Base-by-base conservation (phyloP, 2,797 vertebrate species). In the Periophthalmus magnuspinnatus region DNA sequence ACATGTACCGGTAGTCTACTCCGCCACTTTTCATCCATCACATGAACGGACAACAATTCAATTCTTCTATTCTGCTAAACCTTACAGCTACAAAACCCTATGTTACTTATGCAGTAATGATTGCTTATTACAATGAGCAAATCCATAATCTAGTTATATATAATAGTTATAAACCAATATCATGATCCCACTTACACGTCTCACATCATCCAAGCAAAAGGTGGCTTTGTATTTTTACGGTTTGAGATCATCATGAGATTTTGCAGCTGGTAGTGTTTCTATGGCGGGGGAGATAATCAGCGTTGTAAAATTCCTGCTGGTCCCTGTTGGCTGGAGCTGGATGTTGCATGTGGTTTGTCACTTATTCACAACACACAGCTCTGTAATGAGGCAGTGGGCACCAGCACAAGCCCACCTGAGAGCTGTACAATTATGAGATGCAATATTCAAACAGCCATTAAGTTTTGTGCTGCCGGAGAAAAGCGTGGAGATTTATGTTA, bases 381-480 rank as follows among this genome's bases (percentile, higher is more conserved):
- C 47, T 54, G 71, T 81, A 82, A 81, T 83, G 72, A 68, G 70
- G 55, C 48, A 66, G 48, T 66, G 0, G 45, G 45, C 38, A 61
- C 57, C 60, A 71, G 63, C 59, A 71, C 66, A 57, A 67, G 66
- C 45, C 70, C 72, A 79, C 73, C 76, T 68, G 74, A 68, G 80
- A 83, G 65, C 80, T 59, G 59, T 72, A 69, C 71, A 77, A 80
- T 70, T 68, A 77, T 74, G 57, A 80, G 68, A 65, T 69, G 34
- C 52, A 63, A 45, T 36, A 19, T 74, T 68, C 57, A 75, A 36
- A 65, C 55, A 56, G 54, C 52, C 54, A 64, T 75, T 79, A 62
- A 36, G 52, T 76, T 50, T 70, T 61, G 22, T 57, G 68, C 13
- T 72, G 36, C 41, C 10, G 21, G 21, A 36, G 38, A 36, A 64